Evolutionary conservation across 2,113 vertebrate genomes (phyloP), one percentile per base, ranked within the genome.

Genomic region (Apteryx mantelli): DNA sequence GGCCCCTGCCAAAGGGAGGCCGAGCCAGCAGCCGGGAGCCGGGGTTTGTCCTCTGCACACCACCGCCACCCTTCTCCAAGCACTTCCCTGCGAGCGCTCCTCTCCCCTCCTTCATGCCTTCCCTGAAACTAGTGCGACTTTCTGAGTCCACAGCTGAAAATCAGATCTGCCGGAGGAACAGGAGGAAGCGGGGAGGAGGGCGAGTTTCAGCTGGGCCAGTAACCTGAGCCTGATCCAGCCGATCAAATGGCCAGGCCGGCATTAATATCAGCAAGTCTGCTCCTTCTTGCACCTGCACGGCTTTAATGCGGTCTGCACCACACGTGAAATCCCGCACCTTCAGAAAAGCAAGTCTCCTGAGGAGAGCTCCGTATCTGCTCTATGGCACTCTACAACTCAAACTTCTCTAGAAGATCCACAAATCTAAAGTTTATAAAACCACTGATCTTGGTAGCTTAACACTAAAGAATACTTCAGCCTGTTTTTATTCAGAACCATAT

Each of bases 11-110:
- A 66, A 66, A 26, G 40, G 14, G 30, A 5, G 26, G 26, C 50
- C 73, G 13, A 50, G n/a, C 24, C 42, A 55, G 24, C 11, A 34
- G 79, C 60, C 0, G 65, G 53, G 8, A 84, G 42, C 55, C 55
- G 42, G 71, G 48, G 19, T 69, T 61, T 58, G 32, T 79, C 56
- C 46, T 87, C 74, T 53, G 61, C 56, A 48, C 78, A 48, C 30
- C 44, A 34, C 5, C 40, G n/a, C 1, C 21, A 32, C 13, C 78
- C 46, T 0, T 0, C 66, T 73, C 38, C 65, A 66, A 79, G 52
- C 46, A 13, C 19, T 48, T 58, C 53, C 56, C 30, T n/a, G 21
- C 0, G 0, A 75, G 21, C 0, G 0, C 4, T 55, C 56, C 50
- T 46, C 73, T 74, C 34, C 55, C 12, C 58, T 68, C 64, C 60